Percentiles rank a stretch among this genome's conserved stretches.
These are phyloP conservation scores for Miltochrista miniata DNA, from an alignment of 2,888 invertebrate species.

Conservation along the genomic window DNA sequence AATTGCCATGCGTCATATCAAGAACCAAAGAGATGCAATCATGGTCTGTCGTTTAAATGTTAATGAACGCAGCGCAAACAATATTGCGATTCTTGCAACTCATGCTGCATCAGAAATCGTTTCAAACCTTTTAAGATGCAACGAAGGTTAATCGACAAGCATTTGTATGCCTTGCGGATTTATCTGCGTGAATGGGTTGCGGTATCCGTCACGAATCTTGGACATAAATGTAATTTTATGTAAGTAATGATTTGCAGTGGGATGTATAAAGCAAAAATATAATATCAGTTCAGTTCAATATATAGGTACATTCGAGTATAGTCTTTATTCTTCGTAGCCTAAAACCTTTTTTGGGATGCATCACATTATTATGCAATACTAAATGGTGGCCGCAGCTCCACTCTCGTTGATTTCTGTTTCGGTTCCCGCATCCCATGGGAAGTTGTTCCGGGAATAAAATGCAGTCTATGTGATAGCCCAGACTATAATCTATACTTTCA, in stretches of 20 bases:
- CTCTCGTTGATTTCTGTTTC: no score
- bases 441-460: no score
- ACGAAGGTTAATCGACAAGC: slow-evolving; percentile 9
- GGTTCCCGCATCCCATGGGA: no score
- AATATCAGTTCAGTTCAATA: no score
- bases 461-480: no score
- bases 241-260: neutral
- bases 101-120: slow-evolving; percentile 41
- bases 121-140: slow-evolving; percentile 27
- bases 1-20: slow-evolving; percentile 6
- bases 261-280: neutral
- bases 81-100: slow-evolving; percentile 46
- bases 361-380: no score
- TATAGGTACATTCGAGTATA: no score
- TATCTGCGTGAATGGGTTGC: slow-evolving; percentile 1
- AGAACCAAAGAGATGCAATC: slow-evolving; percentile 17
- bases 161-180: slow-evolving; percentile 9
- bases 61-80: slow-evolving; percentile 43
- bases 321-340: no score
- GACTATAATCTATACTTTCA: no score
- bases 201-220: neutral
- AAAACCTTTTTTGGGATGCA: no score
- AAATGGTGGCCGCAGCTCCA: no score
- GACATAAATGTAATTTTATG: neutral
- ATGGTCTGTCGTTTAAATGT: slow-evolving; percentile 37